These are phyloP conservation scores for Aptenodytes patagonicus DNA, from an alignment of 2,113 vertebrate species.

Conservation along the genomic window DNA sequence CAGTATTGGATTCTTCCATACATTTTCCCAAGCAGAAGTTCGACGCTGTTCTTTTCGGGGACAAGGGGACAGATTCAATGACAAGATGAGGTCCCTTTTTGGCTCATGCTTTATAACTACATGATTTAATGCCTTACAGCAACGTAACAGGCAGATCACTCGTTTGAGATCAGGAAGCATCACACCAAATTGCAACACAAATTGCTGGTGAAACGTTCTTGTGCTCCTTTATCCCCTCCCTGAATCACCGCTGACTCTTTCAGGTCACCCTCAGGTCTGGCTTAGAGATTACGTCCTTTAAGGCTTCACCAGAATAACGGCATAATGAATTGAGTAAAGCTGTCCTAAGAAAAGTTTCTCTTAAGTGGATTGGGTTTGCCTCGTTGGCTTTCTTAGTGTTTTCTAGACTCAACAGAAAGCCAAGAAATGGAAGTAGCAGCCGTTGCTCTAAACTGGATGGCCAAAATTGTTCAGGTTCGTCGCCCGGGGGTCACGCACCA, in stretches of 20 bases:
- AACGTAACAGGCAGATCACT: not conserved
- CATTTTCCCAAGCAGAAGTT: not conserved
- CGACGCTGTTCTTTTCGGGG: not conserved
- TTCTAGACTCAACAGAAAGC: not conserved
- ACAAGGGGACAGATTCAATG: not conserved
- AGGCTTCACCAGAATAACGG: not conserved
- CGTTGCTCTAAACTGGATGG: accelerated
- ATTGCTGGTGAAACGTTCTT: not conserved
- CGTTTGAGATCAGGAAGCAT: not conserved
- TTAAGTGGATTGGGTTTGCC: not conserved
- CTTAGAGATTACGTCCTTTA: not conserved
- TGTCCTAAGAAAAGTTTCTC: not conserved
- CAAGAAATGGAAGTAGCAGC: not conserved
- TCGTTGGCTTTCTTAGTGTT: not conserved
- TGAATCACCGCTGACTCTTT: not conserved
- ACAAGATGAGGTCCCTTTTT: not conserved
- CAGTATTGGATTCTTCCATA: not conserved
- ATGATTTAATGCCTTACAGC: not conserved
- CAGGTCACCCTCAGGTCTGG: not conserved
- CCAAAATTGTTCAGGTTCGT: not conserved
- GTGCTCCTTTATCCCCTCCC: not conserved
- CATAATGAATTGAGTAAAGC: not conserved
- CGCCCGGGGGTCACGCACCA: accelerated
- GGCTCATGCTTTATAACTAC: not conserved
- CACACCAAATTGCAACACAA: not conserved